Conservation (phyloP, 2,113 vertebrate species). For the Paramisgurnus dabryanus region DNA sequence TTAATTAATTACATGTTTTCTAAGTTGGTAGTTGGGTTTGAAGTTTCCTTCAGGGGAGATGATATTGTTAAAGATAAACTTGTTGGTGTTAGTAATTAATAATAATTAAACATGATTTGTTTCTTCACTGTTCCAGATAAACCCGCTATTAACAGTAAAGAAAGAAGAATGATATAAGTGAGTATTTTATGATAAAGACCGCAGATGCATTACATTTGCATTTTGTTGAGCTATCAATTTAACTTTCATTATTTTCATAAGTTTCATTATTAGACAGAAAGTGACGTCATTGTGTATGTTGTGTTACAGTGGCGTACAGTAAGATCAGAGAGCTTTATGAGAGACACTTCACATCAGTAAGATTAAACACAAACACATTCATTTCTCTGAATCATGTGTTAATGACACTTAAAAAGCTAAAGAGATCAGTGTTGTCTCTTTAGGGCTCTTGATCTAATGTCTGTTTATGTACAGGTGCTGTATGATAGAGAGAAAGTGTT, state of each 20-base stretch:
- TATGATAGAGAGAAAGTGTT: no score
- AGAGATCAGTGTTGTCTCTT: no score
- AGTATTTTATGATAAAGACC: neutral
- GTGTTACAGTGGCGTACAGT: conserved; percentile 52
- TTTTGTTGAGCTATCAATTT: neutral
- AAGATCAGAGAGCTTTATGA: conserved; percentile 61
- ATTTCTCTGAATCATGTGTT: neutral
- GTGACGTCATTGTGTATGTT: neutral
- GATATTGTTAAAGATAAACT: no score
- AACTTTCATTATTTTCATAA: neutral
- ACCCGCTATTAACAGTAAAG: neutral
- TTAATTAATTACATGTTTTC: no score
- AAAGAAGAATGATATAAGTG: neutral
- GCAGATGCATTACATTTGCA: no score
- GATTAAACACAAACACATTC: neutral
- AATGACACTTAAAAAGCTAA: no score
- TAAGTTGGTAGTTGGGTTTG: no score
- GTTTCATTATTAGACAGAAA: neutral
- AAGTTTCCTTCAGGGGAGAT: no score
- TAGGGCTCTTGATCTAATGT: no score
- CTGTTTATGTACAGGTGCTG: neutral
- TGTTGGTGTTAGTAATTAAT: no score
- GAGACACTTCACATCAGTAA: conserved; percentile 63
- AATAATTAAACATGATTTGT: no score
- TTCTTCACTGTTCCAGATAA: neutral